Conservation (phyloP, 2,888 invertebrate genomes). For the Fragum fragum region DNA sequence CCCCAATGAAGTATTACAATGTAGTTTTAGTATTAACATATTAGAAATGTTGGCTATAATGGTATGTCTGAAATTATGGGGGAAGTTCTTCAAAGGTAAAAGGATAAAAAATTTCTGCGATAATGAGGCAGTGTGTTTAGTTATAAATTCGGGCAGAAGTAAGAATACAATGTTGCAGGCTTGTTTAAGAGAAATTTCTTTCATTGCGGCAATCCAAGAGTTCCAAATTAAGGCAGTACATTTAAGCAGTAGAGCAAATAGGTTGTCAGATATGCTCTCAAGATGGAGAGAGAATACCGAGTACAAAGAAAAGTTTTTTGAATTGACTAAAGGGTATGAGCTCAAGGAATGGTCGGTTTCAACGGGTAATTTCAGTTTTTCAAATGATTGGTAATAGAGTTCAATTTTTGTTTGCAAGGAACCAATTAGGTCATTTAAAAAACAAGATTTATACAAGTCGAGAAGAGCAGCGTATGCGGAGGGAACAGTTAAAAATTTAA, state of each 20-base stretch:
- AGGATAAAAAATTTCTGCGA: neutral
- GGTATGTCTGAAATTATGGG: neutral
- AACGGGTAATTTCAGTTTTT: neutral
- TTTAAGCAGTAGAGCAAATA: neutral
- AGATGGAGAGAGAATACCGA: neutral
- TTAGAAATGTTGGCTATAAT: neutral
- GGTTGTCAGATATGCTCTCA: neutral
- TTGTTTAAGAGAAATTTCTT: slow-evolving; percentile 19
- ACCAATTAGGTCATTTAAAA: too few species aligned
- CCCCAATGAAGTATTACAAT: too few species aligned
- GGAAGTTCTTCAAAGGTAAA: neutral
- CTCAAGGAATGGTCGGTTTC: neutral
- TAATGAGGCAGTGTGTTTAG: neutral
- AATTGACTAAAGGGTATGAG: neutral
- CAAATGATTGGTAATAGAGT: neutral
- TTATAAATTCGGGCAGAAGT: neutral
- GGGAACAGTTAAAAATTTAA: neutral
- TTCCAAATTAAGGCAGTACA: slow-evolving; percentile 20
- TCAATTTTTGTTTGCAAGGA: too few species aligned
- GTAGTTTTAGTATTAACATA: neutral
- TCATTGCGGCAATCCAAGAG: slow-evolving; percentile 16
- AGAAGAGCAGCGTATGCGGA: neutral
- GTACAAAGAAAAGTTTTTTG: neutral
- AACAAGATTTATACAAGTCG: neutral
- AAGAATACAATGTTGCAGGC: slow-evolving; percentile 20